Evolutionary conservation across 1,140 invertebrate species (phyloP), one percentile per base, ranked within the genome.

Genomic region (Cydia strobilella): DNA sequence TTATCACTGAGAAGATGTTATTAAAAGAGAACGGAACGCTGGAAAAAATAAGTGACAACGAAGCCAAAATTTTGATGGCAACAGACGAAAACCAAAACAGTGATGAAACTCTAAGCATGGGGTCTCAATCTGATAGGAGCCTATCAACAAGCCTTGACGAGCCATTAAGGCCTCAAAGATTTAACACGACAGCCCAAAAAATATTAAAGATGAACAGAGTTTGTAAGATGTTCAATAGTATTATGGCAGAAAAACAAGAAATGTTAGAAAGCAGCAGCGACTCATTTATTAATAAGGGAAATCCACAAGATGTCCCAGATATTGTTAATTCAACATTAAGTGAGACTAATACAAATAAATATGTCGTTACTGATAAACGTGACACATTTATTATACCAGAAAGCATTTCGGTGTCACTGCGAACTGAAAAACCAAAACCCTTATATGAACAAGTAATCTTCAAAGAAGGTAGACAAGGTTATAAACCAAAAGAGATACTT

Each of bases 1-100:
- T 94, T 84, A 92, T 93, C 7, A 92, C 91, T 31, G 93, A 94
- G 81, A 94, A 94, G 85, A 94, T 94, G 93, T 76, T 94, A 59
- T 73, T 94, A 18, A 92, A 86, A 77, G 93, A 94, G 83, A 92
- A 93, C 84, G 93, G 93, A 12, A 78, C 82, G 23, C 84, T 93
- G 27, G 91, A 94, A 81, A 93, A 91, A 84, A 93, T 94, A 76
- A 89, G 79, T 39, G 86, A 90, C 18, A 84, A 89, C 45, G 89
- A 90, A 79, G 88, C 89, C 51, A 89, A 86, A 77, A 75, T 84
- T 69, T 81, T 92, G 69, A 86, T 90, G 85, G 65, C 82, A 74
- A 84, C 81, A 42, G 81, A 86, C 25, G 48, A 59, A 27, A 66
- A 45, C 15, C 71, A 72, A 48, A 45, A 48, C 20, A 25, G 31